These are phyloP conservation scores for Sitta europaea DNA, from an alignment of 2,113 vertebrate species.

Conservation along the genomic window DNA sequence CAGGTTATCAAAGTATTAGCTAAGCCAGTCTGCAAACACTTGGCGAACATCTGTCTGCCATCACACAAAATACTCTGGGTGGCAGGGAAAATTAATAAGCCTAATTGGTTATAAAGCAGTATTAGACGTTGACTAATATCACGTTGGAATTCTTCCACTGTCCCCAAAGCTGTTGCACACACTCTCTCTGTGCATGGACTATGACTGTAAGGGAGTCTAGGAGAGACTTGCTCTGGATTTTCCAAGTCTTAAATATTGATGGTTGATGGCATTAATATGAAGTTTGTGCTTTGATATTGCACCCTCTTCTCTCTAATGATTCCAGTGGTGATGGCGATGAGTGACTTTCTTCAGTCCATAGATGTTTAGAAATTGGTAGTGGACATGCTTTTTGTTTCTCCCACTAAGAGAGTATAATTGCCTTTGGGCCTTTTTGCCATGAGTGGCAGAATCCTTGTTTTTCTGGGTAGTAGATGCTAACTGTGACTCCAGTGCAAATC, in stretches of 20 bases:
- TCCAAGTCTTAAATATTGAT: neutral
- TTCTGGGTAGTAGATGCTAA: neutral
- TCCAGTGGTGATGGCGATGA: neutral
- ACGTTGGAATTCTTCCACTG: conserved; percentile 14
- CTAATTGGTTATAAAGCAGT: conserved; percentile 58
- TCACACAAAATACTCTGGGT: conserved; percentile 33
- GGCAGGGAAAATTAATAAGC: conserved; percentile 42
- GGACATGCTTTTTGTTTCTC: neutral
- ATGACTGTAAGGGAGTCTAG: neutral
- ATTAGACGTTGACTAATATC: conserved; percentile 28
- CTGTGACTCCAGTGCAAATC: neutral
- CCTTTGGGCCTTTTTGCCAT: neutral
- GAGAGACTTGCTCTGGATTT: neutral
- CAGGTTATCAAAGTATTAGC: conserved; percentile 16
- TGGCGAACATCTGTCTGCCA: conserved; percentile 61
- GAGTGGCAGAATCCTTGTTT: neutral
- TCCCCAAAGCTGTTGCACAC: neutral
- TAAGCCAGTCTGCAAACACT: conserved; percentile 33
- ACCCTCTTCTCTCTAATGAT: neutral
- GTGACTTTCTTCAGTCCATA: neutral
- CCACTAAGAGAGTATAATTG: neutral
- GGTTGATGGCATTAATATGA: neutral
- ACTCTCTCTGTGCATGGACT: neutral
- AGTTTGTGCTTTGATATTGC: neutral
- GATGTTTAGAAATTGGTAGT: neutral